A percentile compares a stretch with the other conserved stretches of the same genome.
Evolutionary conservation across 2,797 vertebrate genomes (phyloP).

Genomic region (Petrocephalus schoutedeni): DNA sequence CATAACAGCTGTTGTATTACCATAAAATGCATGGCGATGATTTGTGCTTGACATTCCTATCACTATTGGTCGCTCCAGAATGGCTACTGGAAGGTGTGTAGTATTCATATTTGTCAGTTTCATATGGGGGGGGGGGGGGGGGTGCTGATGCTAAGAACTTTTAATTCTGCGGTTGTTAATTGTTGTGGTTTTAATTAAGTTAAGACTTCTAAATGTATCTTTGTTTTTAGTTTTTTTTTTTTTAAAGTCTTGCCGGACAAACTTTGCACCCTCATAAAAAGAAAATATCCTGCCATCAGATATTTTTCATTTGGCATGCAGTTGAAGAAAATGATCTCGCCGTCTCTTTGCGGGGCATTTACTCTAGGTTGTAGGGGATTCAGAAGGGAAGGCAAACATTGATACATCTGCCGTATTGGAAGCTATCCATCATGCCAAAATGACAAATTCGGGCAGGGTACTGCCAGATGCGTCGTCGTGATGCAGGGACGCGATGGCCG

Average conservation of each 20-base stretch:
- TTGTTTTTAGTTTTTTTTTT: background rate
- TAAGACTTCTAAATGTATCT: background rate
- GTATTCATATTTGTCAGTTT: background rate
- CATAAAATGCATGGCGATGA: conserved; percentile 11
- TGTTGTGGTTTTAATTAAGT: background rate
- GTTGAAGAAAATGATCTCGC: background rate
- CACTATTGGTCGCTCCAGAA: background rate
- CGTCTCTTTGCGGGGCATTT: background rate
- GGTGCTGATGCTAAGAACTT: background rate
- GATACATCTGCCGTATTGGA: background rate
- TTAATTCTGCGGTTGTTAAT: background rate
- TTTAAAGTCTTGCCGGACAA: background rate
- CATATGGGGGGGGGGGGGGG: background rate
- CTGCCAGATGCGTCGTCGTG: background rate
- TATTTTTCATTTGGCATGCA: background rate
- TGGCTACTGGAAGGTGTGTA: background rate
- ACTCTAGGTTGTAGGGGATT: background rate
- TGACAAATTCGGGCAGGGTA: background rate
- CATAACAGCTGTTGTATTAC: conserved; percentile 5
- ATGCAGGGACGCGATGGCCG: background rate
- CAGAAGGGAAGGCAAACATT: background rate
- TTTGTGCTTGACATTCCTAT: conserved; percentile 4
- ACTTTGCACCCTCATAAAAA: background rate
- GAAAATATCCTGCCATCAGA: background rate
- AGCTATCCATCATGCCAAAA: background rate